These are phyloP conservation scores for Theonella swinhoei DNA, from an alignment of 37 sponge, comb jelly and placozoan genomes.

Conservation along the genomic window DNA sequence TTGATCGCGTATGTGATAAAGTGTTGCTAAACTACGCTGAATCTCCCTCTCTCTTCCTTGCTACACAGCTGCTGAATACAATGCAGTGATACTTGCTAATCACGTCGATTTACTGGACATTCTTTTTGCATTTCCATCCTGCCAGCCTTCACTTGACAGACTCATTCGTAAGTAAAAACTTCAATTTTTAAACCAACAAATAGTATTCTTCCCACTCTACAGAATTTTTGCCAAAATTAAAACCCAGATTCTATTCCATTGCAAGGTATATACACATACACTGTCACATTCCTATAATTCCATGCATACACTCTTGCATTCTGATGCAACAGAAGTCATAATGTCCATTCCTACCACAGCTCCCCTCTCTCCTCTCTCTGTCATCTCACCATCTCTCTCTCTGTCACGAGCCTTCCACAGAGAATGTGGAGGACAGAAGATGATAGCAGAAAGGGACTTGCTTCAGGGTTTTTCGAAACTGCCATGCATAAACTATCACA, in stretches of 20 bases:
- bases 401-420: constrained; percentile 38
- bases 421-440: constrained; percentile 19
- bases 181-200: background rate
- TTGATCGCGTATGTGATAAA: no score
- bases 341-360: constrained; percentile 31
- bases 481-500: background rate
- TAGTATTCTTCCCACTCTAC: background rate
- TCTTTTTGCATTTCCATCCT: constrained; percentile 86
- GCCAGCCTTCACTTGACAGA: constrained; percentile 70
- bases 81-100: constrained; percentile 49
- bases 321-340: no score
- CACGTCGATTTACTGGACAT: constrained; percentile 82
- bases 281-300: no score
- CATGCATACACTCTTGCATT: no score
- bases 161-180: constrained; percentile 61
- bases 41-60: no score
- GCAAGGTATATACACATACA: constrained; percentile 61
- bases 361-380: constrained; percentile 41
- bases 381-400: constrained; percentile 59
- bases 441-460: constrained; percentile 65
- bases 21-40: no score
- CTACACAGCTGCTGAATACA: constrained; percentile 83
- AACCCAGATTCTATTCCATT: constrained; percentile 93
- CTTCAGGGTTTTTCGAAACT: constrained; percentile 74
- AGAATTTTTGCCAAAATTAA: constrained; percentile 86